Percentiles rank a stretch among this genome's conserved stretches.
phyloP scores from a whole-genome alignment of 2,888 invertebrate genomes.

The Caenorhabditis sp. region DNA sequence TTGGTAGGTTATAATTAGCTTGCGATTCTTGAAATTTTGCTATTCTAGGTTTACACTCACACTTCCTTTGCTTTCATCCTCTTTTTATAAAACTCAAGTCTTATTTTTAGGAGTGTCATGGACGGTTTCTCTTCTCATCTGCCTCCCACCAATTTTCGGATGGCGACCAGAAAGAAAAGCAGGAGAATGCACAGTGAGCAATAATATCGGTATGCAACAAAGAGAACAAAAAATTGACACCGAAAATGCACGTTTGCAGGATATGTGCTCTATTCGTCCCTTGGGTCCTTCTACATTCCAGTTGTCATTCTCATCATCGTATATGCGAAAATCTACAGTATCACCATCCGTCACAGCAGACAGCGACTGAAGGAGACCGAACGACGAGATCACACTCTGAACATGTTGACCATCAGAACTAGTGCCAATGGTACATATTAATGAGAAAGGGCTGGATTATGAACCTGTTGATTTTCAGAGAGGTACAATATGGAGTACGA shows the following conservation, averaged over 20 bases:
- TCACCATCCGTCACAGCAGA: constrained; percentile 81
- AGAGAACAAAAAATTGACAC: constrained; percentile 16
- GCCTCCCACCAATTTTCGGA: constrained; percentile 82
- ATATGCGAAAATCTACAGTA: constrained; percentile 82
- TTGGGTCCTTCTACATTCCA: constrained; percentile 99
- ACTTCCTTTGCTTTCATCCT: background rate
- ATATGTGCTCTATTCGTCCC: constrained; percentile 97
- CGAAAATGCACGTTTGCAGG: constrained; percentile 84
- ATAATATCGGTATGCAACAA: constrained; percentile 69
- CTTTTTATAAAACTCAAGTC: constrained; percentile 23
- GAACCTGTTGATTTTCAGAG: constrained; percentile 42
- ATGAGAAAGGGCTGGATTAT: too few species aligned
- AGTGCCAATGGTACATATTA: constrained; percentile 58
- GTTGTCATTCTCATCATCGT: constrained; percentile 87
- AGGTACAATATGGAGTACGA: constrained; percentile 68
- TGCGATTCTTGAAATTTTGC: constrained; percentile 24
- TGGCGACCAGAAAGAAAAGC: constrained; percentile 78
- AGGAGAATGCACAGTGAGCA: constrained; percentile 74
- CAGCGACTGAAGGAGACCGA: constrained; percentile 82
- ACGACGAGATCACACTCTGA: constrained; percentile 80
- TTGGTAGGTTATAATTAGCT: constrained; percentile 71
- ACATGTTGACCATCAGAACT: constrained; percentile 64
- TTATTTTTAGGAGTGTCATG: constrained; percentile 79
- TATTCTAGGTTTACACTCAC: background rate
- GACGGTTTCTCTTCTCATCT: constrained; percentile 82